Conservation (phyloP, 2,113 vertebrate genomes). For the Agelaius tricolor region DNA sequence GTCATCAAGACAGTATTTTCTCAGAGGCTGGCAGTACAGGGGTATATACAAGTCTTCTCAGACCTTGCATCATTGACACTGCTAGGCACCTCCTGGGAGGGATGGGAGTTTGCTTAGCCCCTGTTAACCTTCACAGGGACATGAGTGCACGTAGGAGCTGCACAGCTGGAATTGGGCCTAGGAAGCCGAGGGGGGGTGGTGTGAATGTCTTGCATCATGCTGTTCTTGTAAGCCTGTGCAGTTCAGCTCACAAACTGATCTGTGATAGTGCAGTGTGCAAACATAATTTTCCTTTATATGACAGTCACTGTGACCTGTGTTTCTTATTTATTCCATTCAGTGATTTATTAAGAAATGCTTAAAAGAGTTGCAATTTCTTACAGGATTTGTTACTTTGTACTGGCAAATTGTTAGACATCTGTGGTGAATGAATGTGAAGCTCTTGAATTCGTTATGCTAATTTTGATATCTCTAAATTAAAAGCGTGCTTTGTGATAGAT, state of each 20-base stretch:
- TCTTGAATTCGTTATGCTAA: not conserved
- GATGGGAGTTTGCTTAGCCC: not conserved
- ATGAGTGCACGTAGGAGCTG: not conserved
- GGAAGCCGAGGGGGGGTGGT: not conserved
- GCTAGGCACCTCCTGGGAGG: not conserved
- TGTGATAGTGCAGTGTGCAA: not conserved
- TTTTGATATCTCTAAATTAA: not conserved
- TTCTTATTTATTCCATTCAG: not conserved
- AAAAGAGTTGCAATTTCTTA: not conserved
- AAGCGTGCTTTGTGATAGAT: not conserved
- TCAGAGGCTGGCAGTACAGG: accelerated
- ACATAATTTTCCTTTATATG: not conserved
- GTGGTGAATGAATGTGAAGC: not conserved
- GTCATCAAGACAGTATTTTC: not conserved
- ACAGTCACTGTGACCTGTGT: not conserved
- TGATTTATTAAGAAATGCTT: not conserved
- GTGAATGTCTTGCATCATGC: not conserved
- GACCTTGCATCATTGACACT: not conserved
- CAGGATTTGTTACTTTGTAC: not conserved
- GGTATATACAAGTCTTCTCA: not conserved
- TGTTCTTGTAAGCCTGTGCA: accelerated
- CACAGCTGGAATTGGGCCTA: not conserved
- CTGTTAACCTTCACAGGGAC: not conserved
- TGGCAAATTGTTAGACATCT: not conserved
- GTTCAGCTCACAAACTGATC: not conserved